Evolutionary conservation across 2,888 invertebrate species (phyloP), one percentile per base, ranked within the genome.

Genomic region (Acronicta aceris): DNA sequence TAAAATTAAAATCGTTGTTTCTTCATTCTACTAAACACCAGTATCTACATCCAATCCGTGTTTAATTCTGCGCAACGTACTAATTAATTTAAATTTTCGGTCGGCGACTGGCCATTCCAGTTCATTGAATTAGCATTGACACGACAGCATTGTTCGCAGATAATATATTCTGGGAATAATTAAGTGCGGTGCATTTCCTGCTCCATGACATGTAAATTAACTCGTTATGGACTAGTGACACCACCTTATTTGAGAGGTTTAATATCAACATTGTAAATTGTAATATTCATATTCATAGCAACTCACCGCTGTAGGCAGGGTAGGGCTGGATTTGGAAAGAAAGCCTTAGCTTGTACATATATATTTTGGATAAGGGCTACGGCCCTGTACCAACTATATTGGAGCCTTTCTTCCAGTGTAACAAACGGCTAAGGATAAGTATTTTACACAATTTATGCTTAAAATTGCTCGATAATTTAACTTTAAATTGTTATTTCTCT

Each of bases 121-220:
- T 55, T 70, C 76, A 76, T 76, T 79, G 64, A 70, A 79, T 77
- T 79, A 73, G 66, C 60, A 40, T 50, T 59, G 58, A 55, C 38
- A 27, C 30, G 16, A 48, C 42, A 15, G 52, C 48, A 47, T 62
- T 70, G 41, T 72, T 36, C 33, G 36, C 48, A 59, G 59, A 63
- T n/a, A n/a, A n/a, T 67, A 65, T 48, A 42, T 25, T 56, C 25
- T 6, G 15, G 6, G 21, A 45, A 61, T 59, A 58, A 65, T 65
- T 56, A 38, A 60, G 41, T 13, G 30, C 8, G 12, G 6, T 7
- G 15, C 30, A 33, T 49, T 52, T 43, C 36, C 48, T 41, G 16
- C 43, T 5, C 42, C 38, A 41, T 60, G 43, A 41, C 43, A 48
- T 21, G 13, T 40, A 51, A 66, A 66, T 65, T 15, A 42, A 66